Base-by-base conservation (phyloP, 2,797 vertebrate genomes). In the Chelmon rostratus region DNA sequence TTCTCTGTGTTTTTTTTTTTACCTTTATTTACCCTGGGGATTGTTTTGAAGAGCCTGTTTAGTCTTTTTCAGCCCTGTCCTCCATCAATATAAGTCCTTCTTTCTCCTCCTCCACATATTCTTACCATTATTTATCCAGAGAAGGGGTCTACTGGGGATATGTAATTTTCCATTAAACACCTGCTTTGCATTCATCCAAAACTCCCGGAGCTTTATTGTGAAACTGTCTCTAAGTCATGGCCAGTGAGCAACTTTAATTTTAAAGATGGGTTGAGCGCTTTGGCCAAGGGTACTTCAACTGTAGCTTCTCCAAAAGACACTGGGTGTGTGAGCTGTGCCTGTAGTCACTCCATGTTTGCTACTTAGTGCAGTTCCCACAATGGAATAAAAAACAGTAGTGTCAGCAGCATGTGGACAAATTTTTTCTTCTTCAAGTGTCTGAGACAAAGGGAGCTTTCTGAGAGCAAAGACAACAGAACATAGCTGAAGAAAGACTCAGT, bases 1-100 rank as follows among this genome's bases (percentile, higher is more conserved):
- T 31, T 25, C 38, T 19, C 21, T 4, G 25, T 47, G 16, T 56
- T 63, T 50, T 35, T 56, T 63, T 50, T 35, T 64, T 74, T 61
- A 76, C 64, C 65, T 74, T 71, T 79, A 81, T 63, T 68, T 57
- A 68, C 49, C 40, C 21, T 1, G 0, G 11, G 11, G 62, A 73
- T 68, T 66, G 47, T 63, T 69, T 23, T 69, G 57, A 78, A 66
- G 68, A 59, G 64, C 56, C 19, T 23, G 5, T n/a, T 73, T 28
- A 25, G 42, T 72, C 21, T 61, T 67, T 57, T 70, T 50, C 1
- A 47, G 42, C 37, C 35, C 38, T 21, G 16, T 63, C 67, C 62
- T 54, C 10, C 47, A 53, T 62, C 52, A 28, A 15, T 15, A 23
- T 3, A 50, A 46, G 33, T 56, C 61, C 25, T 53, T 68, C 16